These are phyloP conservation scores for Colletes latitarsis DNA, from an alignment of 1,140 invertebrate genomes.

Conservation along the genomic window DNA sequence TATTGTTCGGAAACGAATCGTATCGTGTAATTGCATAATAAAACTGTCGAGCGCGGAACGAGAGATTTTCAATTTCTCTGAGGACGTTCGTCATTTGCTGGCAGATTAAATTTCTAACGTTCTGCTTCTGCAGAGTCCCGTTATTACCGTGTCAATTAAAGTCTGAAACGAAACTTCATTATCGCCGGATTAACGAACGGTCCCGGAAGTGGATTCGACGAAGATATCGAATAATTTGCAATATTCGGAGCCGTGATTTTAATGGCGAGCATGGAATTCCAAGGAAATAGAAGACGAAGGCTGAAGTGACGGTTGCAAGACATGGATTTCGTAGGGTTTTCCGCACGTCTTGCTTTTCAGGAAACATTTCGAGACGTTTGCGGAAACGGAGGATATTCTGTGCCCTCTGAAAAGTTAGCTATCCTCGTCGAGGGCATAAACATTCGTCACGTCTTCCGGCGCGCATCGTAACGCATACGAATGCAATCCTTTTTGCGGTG, in stretches of 20 bases:
- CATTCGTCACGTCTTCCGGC: conserved; percentile 35
- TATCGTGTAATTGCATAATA: too few species aligned
- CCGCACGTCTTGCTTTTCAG: not conserved
- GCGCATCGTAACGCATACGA: conserved; percentile 26
- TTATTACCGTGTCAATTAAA: too few species aligned
- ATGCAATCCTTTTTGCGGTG: conserved; percentile 25
- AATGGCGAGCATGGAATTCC: not conserved
- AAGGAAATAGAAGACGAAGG: too few species aligned
- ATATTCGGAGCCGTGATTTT: not conserved
- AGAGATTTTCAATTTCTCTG: too few species aligned
- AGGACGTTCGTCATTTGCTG: too few species aligned
- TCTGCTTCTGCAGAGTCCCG: too few species aligned
- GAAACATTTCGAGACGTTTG: not conserved
- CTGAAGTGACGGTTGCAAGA: not conserved
- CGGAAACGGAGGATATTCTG: conserved; percentile 13
- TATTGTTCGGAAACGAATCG: too few species aligned
- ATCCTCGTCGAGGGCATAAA: not conserved
- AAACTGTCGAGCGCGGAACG: too few species aligned
- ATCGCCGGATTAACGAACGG: too few species aligned
- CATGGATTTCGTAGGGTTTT: not conserved
- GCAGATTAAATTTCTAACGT: too few species aligned
- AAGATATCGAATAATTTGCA: too few species aligned
- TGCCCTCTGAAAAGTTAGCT: not conserved
- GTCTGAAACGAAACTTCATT: not conserved
- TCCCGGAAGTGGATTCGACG: too few species aligned